Conservation (phyloP, 2,797 vertebrate species). For the Amphiprion clarkii region DNA sequence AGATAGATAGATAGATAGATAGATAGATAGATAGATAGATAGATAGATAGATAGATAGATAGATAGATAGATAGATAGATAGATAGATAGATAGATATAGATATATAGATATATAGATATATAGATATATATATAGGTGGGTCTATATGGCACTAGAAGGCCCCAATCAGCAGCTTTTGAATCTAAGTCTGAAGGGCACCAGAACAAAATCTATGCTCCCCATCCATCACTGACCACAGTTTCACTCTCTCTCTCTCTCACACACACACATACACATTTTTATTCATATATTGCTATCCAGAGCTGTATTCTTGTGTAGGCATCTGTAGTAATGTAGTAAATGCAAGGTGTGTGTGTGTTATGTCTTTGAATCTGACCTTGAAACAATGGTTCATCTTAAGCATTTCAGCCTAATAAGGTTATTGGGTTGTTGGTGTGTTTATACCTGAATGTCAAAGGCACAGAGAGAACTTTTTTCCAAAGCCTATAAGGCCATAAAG, state of each 20-base stretch:
- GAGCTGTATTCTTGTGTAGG: conserved; percentile 13
- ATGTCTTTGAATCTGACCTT: conserved; percentile 24
- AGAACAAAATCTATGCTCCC: conserved; percentile 25
- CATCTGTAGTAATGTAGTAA: not conserved
- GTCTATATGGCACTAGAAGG: conserved; percentile 28
- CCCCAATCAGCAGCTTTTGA: conserved; percentile 52
- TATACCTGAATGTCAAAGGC: conserved; percentile 51
- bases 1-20: no score
- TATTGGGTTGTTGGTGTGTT: conserved; percentile 36
- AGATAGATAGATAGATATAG: no score
- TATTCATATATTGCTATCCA: conserved; percentile 12
- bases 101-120: no score
- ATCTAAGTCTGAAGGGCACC: conserved; percentile 46
- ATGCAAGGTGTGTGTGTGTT: not conserved
- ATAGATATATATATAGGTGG: no score
- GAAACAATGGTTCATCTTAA: conserved; percentile 17
- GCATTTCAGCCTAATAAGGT: not conserved
- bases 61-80: no score
- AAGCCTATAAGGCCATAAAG: conserved; percentile 67
- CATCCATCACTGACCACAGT: conserved; percentile 45
- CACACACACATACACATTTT: not conserved
- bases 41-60: no score
- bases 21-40: no score
- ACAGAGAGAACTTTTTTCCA: conserved; percentile 33
- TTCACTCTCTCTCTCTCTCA: conserved; percentile 5